Conservation (phyloP, 2,113 vertebrate species). For the Isurus oxyrinchus region DNA sequence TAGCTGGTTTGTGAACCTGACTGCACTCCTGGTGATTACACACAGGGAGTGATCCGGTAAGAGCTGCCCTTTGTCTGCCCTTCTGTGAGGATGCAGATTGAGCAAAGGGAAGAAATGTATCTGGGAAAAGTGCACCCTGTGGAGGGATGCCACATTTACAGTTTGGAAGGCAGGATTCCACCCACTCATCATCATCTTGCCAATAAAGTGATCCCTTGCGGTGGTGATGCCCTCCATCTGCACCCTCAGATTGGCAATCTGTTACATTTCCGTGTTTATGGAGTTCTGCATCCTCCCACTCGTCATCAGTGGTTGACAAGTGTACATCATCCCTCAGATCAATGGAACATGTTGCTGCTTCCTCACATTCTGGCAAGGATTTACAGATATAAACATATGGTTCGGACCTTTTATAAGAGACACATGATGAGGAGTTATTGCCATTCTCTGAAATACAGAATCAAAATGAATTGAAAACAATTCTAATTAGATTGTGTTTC, state of each 20-base stretch:
- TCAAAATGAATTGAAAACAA: neutral
- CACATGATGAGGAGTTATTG: neutral
- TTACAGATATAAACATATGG: neutral
- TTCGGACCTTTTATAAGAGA: neutral
- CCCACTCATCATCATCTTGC: neutral
- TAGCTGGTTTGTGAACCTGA: neutral
- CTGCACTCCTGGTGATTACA: neutral
- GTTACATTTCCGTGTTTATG: neutral
- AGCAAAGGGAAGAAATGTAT: neutral
- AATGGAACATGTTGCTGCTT: too few relatives aligned
- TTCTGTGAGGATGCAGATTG: neutral
- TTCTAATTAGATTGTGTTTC: neutral
- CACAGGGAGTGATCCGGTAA: neutral
- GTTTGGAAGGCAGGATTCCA: neutral
- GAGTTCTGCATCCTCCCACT: neutral
- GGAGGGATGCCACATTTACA: neutral
- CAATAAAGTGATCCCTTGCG: neutral
- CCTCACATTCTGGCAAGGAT: neutral
- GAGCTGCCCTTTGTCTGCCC: neutral
- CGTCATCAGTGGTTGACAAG: neutral
- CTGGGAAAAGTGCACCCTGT: neutral
- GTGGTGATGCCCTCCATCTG: neutral
- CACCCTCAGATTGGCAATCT: neutral
- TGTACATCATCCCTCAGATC: neutral
- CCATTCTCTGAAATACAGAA: slow-evolving; percentile 2